A percentile compares a stretch with the other conserved stretches of the same genome.
Evolutionary conservation across 2,888 invertebrate species (phyloP).

Genomic region (Galerucella calmariensis): DNA sequence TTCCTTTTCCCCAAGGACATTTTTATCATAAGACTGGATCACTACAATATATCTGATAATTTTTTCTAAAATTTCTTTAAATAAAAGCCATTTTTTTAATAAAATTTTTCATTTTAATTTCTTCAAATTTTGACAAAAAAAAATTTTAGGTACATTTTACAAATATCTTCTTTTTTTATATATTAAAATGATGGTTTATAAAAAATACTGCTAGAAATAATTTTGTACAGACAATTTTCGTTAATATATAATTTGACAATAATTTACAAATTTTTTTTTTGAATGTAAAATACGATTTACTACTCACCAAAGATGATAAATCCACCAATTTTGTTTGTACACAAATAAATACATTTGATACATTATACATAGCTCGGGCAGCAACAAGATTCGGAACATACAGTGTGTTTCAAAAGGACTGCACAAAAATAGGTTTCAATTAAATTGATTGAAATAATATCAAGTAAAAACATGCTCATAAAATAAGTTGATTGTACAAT

Average conservation of each 20-base stretch:
- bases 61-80: not conserved
- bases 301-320: not conserved
- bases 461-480: too few relatives aligned
- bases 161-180: constrained; percentile 1
- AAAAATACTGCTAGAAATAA: constrained; percentile 10
- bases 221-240: constrained; percentile 5
- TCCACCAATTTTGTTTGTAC: not conserved
- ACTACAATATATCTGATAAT: not conserved
- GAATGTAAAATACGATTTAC: not conserved
- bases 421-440: not conserved
- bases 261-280: not conserved
- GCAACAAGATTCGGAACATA: not conserved
- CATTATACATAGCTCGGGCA: not conserved
- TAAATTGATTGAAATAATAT: not conserved
- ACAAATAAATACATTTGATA: constrained; percentile 10
- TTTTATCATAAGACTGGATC: constrained; percentile 23
- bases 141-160: constrained; percentile 8
- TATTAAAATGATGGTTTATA: constrained; percentile 8
- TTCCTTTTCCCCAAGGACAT: constrained; percentile 26
- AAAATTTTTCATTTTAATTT: constrained; percentile 7
- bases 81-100: constrained; percentile 12
- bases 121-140: constrained; percentile 10
- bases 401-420: not conserved
- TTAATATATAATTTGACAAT: constrained; percentile 10
- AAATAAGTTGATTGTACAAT: too few relatives aligned